phyloP scores from a whole-genome alignment of 2,888 invertebrate species.

The Halictus quadricinctus region DNA sequence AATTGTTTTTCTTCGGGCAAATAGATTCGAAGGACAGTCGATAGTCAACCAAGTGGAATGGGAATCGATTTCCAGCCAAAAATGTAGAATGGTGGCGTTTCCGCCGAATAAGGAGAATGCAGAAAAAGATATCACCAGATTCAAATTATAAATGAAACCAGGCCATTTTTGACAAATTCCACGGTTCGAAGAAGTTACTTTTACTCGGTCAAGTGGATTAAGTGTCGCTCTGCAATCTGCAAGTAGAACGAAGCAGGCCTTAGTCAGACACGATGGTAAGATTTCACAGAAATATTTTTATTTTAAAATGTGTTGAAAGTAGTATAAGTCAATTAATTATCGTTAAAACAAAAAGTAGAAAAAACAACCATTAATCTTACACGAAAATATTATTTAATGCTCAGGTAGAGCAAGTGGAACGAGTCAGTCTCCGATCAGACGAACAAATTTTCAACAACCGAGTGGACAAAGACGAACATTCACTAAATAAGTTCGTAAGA shows the following conservation, averaged over 20 bases:
- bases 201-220: neutral
- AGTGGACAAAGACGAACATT: neutral
- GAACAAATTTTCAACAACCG: neutral
- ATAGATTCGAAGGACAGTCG: conserved; percentile 1
- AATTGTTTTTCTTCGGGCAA: neutral
- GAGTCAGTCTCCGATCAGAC: neutral
- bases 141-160: neutral
- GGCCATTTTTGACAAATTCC: neutral
- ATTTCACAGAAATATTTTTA: neutral
- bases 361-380: too few species aligned
- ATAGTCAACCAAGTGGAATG: neutral
- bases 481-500: neutral
- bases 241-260: neutral
- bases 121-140: neutral
- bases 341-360: neutral
- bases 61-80: conserved; percentile 6
- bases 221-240: neutral
- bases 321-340: neutral
- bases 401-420: neutral
- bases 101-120: neutral
- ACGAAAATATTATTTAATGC: too few species aligned
- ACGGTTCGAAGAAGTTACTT: neutral
- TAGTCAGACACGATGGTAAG: neutral
- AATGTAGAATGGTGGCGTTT: neutral
- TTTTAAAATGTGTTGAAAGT: neutral